Percentiles rank a stretch among this genome's conserved stretches.
These are phyloP conservation scores for Amblyopsis hoosieri DNA, from an alignment of 2,797 vertebrate genomes.

Conservation along the genomic window DNA sequence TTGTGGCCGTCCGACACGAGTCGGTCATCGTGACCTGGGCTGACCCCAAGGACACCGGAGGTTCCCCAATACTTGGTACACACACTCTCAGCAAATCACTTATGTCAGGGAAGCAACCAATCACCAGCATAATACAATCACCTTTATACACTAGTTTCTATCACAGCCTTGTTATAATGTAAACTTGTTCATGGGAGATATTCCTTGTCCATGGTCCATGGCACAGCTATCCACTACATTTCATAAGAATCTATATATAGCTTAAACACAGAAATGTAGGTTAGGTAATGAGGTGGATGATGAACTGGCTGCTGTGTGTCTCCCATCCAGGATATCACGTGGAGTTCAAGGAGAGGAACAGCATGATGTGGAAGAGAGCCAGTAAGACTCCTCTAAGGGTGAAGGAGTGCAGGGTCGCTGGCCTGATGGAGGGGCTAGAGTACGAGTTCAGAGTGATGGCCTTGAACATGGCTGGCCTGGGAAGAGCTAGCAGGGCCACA, in stretches of 20 bases:
- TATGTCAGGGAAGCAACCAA: no score
- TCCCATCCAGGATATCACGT: constrained; percentile 88
- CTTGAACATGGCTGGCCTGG: constrained; percentile 94
- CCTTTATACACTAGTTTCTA: no score
- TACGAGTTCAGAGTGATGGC: constrained; percentile 99
- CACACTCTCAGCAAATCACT: background rate
- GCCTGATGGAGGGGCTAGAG: constrained; percentile 94
- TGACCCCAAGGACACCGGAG: constrained; percentile 92
- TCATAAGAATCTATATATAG: background rate
- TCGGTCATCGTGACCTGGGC: constrained; percentile 90
- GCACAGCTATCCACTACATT: no score
- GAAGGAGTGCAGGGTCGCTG: constrained; percentile 94
- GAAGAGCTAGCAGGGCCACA: constrained; percentile 91
- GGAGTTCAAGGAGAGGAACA: constrained; percentile 97
- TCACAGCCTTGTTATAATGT: no score
- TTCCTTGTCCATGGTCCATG: no score
- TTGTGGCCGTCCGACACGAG: constrained; percentile 89
- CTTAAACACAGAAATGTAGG: background rate
- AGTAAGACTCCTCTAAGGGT: constrained; percentile 91
- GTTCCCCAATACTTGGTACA: constrained; percentile 96
- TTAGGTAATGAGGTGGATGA: background rate
- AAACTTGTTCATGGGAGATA: no score
- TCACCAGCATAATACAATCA: no score
- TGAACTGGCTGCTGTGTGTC: background rate
- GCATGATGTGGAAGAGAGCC: constrained; percentile 96